Evolutionary conservation across 2,888 invertebrate genomes (phyloP).

Genomic region (Eugnorisma glareosa): DNA sequence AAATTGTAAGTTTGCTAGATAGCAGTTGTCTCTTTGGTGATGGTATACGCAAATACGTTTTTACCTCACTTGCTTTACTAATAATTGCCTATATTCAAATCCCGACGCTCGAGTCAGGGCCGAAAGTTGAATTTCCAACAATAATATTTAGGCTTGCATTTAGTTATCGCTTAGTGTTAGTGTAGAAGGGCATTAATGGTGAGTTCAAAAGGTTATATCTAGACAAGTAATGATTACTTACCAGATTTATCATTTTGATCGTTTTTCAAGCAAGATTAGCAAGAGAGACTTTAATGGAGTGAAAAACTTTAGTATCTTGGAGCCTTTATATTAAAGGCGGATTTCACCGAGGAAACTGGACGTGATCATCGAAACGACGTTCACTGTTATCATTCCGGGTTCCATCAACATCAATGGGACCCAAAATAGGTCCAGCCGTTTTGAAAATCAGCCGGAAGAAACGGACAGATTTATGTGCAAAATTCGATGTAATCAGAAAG

Average conservation of each 20-base stretch:
- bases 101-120: not conserved
- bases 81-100: not conserved
- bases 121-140: constrained; percentile 1
- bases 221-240: constrained; percentile 54
- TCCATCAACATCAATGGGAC: no score
- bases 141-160: not conserved
- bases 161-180: not conserved
- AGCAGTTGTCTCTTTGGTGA: constrained; percentile 63
- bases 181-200: constrained; percentile 33
- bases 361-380: not conserved
- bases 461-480: no score
- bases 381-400: not conserved
- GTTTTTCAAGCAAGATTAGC: constrained; percentile 43
- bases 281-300: not conserved
- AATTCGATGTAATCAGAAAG: no score
- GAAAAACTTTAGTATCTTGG: not conserved
- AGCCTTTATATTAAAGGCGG: not conserved
- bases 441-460: no score
- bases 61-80: constrained; percentile 41
- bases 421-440: no score
- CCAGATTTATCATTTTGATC: constrained; percentile 44
- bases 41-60: constrained; percentile 66
- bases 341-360: not conserved
- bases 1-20: constrained; percentile 57
- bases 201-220: constrained; percentile 70